Evolutionary conservation across 92 coral and sea anemone genomes (phyloP).

Genomic region (Umimayanthus chanpuru): DNA sequence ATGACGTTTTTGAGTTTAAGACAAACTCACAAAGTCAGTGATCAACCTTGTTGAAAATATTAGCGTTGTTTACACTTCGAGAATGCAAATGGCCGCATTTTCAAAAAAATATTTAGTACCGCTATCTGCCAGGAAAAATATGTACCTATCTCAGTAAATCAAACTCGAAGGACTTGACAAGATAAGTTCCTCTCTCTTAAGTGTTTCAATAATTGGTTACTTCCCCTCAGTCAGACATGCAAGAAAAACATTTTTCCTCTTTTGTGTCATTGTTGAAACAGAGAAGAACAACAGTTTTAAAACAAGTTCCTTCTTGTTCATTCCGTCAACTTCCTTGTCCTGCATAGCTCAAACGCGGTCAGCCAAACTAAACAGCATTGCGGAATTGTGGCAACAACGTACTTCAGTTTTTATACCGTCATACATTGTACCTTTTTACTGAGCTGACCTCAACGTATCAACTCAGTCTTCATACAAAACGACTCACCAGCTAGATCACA

Average conservation of each 20-base stretch:
- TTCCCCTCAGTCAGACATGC: neutral
- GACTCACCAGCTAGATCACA: neutral
- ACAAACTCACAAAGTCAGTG: neutral
- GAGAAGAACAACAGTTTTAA: neutral
- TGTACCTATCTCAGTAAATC: no score
- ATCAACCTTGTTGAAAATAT: neutral
- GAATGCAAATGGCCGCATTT: neutral
- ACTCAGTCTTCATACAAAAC: neutral
- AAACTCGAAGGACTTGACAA: neutral
- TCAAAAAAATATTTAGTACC: neutral
- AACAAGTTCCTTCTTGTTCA: conserved; percentile 1
- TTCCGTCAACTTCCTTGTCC: neutral
- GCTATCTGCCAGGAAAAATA: no score
- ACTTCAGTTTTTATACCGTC: neutral
- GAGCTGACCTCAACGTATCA: neutral
- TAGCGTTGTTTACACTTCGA: neutral
- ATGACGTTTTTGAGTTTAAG: neutral
- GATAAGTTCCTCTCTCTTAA: no score
- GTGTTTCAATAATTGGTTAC: neutral
- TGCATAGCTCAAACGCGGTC: neutral
- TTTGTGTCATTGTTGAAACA: neutral
- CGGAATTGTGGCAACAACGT: neutral
- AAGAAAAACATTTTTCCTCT: neutral
- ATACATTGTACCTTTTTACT: neutral
- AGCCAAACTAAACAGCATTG: neutral